phyloP scores from a whole-genome alignment of 2,113 vertebrate genomes.

The Anhinga anhinga region DNA sequence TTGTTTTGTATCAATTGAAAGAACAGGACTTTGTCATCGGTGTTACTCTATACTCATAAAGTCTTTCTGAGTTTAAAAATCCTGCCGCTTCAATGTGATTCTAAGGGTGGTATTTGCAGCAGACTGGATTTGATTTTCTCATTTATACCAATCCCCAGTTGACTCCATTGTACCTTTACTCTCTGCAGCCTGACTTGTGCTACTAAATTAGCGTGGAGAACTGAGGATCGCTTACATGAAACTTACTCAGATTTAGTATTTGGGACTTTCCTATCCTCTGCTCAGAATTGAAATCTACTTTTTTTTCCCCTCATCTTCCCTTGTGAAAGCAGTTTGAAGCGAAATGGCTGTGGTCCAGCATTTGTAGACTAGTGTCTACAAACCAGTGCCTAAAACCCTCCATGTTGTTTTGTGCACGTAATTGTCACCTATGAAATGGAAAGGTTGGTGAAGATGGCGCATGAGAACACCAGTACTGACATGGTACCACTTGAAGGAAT shows the following conservation, averaged over 20 bases:
- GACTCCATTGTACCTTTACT: not conserved
- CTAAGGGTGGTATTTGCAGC: not conserved
- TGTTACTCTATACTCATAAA: not conserved
- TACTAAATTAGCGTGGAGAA: not conserved
- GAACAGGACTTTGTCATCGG: not conserved
- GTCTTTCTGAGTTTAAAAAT: not conserved
- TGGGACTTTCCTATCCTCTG: not conserved
- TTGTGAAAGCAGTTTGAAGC: not conserved
- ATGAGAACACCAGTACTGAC: not conserved
- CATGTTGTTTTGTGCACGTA: not conserved
- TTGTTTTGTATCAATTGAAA: not conserved
- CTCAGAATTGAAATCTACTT: not conserved
- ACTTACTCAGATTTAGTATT: not conserved
- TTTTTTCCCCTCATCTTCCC: not conserved
- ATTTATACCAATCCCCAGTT: not conserved
- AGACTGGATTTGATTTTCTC: not conserved
- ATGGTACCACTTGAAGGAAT: not conserved
- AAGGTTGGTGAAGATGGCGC: not conserved
- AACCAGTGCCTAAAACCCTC: not conserved
- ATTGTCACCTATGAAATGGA: not conserved
- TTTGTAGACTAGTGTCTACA: not conserved
- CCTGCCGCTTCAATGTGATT: not conserved
- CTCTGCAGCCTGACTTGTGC: not conserved
- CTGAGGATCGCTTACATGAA: not conserved
- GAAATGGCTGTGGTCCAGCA: not conserved